Conservation (phyloP, 1,140 invertebrate species). For the Danaus melanippus region DNA sequence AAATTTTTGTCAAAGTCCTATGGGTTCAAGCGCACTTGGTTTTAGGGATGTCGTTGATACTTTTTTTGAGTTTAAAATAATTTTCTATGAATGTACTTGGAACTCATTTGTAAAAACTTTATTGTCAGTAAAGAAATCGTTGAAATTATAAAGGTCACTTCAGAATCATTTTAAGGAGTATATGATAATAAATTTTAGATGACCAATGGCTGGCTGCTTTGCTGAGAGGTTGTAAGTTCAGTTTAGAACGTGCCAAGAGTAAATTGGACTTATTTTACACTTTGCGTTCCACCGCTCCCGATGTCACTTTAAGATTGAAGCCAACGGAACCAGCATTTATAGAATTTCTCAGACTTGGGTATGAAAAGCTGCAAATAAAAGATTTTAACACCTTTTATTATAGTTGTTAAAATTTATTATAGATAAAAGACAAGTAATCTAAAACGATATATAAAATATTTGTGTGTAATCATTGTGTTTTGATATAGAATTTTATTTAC, state of each 20-base stretch:
- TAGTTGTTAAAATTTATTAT: too few species aligned
- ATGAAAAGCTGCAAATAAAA: constrained; percentile 3
- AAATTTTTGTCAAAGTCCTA: too few species aligned
- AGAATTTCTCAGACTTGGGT: constrained; percentile 70
- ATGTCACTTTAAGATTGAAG: constrained; percentile 56
- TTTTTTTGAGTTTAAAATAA: too few species aligned
- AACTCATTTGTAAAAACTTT: constrained; percentile 5
- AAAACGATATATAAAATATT: too few species aligned
- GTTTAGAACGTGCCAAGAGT: constrained; percentile 84
- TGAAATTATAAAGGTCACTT: background rate
- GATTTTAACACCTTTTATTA: too few species aligned
- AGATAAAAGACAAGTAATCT: too few species aligned
- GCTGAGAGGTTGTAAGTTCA: constrained; percentile 89
- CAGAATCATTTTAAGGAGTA: too few species aligned
- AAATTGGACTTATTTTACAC: constrained; percentile 86
- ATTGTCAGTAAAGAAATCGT: background rate
- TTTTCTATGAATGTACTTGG: background rate
- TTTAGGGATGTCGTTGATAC: too few species aligned
- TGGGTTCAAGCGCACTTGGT: too few species aligned
- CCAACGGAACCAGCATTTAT: constrained; percentile 59
- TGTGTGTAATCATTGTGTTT: too few species aligned
- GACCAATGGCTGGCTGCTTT: constrained; percentile 84
- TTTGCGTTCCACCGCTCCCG: constrained; percentile 52
- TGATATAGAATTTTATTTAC: too few species aligned
- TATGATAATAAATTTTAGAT: constrained; percentile 62